Percentiles rank a stretch among this genome's conserved stretches.
These are phyloP conservation scores for Aphodius granarius DNA, from an alignment of 2,888 invertebrate species.

Conservation along the genomic window DNA sequence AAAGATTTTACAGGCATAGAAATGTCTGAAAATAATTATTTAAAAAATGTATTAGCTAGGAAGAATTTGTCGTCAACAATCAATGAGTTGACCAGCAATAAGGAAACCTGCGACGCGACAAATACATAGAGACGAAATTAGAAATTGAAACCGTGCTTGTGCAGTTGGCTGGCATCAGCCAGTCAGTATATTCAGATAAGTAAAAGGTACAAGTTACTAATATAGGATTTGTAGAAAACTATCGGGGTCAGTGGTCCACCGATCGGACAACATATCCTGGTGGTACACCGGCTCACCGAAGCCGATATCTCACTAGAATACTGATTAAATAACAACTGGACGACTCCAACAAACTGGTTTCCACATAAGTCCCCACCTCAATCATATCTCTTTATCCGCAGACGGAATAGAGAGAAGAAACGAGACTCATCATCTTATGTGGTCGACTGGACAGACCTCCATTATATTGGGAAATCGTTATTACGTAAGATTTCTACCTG, in stretches of 20 bases:
- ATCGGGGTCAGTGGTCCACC: slow-evolving; percentile 39
- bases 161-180: not conserved
- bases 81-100: not conserved
- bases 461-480: not conserved
- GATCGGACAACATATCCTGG: slow-evolving; percentile 30
- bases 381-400: not conserved
- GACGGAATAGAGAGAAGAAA: not conserved
- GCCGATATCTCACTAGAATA: slow-evolving; percentile 29
- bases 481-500: not conserved
- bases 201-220: slow-evolving; percentile 29
- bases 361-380: not conserved
- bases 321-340: slow-evolving; percentile 20
- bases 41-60: too few species aligned
- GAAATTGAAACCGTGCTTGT: slow-evolving; percentile 21
- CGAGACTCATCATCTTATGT: not conserved
- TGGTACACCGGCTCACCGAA: slow-evolving; percentile 25
- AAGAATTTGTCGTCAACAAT: too few species aligned
- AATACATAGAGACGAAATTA: slow-evolving; percentile 6
- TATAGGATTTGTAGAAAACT: slow-evolving; percentile 33
- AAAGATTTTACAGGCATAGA: too few species aligned
- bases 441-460: not conserved
- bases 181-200: slow-evolving; percentile 21
- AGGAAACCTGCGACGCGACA: not conserved
- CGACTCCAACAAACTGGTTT: not conserved
- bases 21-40: too few species aligned